These are phyloP conservation scores for Diglossa brunneiventris DNA, from an alignment of 2,113 vertebrate genomes.

Conservation along the genomic window DNA sequence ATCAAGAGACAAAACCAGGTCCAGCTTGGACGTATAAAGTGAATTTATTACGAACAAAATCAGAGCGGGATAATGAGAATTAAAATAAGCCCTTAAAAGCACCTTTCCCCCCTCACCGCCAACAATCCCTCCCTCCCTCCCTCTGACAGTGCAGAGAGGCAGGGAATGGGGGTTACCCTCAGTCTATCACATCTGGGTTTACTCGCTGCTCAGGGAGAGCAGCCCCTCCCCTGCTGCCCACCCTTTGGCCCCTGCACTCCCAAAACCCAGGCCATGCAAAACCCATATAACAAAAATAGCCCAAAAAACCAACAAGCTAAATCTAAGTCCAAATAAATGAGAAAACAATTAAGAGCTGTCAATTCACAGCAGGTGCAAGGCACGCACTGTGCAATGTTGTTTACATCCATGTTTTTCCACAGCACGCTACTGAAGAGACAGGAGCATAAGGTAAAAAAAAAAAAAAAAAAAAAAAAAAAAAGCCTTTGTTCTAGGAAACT, in stretches of 20 bases:
- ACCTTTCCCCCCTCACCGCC: background rate
- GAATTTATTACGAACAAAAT: background rate
- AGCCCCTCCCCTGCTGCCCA: background rate
- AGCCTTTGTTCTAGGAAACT: background rate
- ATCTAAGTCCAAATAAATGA: background rate
- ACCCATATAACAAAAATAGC: background rate
- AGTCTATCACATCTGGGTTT: too few species aligned
- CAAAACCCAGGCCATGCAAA: background rate
- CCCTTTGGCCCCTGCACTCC: background rate
- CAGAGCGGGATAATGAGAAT: background rate
- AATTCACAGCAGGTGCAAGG: background rate
- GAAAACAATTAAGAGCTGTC: background rate
- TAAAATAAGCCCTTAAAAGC: background rate
- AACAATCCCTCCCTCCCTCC: background rate
- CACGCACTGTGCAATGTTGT: background rate
- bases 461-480: background rate
- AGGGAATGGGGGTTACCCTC: background rate
- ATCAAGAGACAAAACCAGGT: background rate
- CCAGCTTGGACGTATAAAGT: background rate
- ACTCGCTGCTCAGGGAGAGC: background rate
- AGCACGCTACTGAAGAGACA: background rate
- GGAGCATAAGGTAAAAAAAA: background rate
- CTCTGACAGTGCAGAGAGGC: background rate
- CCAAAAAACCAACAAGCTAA: background rate
- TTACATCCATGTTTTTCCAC: background rate